Conservation (phyloP, 2,888 invertebrate genomes). For the Dryobota labecula region DNA sequence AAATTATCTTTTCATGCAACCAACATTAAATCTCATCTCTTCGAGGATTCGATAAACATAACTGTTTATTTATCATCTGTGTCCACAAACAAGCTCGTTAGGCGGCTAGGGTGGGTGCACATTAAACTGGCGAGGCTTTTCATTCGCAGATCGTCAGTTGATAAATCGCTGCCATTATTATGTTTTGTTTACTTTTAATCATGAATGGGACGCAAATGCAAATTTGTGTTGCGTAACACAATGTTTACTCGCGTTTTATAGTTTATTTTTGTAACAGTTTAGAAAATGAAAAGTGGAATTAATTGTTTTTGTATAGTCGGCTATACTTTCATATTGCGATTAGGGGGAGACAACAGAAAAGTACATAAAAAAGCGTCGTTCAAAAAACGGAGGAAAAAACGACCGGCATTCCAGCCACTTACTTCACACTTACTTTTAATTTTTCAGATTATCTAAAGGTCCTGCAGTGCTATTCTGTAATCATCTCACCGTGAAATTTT, state of each 20-base stretch:
- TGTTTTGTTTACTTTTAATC: constrained; percentile 59
- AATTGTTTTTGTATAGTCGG: too few species aligned
- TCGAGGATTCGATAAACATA: constrained; percentile 26
- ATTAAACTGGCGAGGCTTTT: constrained; percentile 23
- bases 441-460: too few species aligned
- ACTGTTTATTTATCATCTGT: constrained; percentile 39
- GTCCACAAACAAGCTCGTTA: constrained; percentile 43
- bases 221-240: constrained; percentile 15
- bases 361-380: neutral
- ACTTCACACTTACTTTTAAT: too few species aligned
- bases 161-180: constrained; percentile 55
- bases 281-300: neutral
- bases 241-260: constrained; percentile 19
- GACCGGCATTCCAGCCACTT: too few species aligned
- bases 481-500: too few species aligned
- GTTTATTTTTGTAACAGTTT: constrained; percentile 4
- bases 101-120: constrained; percentile 17
- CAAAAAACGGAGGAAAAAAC: too few species aligned
- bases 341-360: neutral
- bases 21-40: constrained; percentile 11
- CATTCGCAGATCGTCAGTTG: constrained; percentile 53
- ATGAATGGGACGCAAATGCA: constrained; percentile 33
- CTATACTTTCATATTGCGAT: neutral
- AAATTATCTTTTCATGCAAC: constrained; percentile 6
- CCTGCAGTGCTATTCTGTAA: too few species aligned